Conservation (phyloP, 2,113 vertebrate genomes). For the human (Homo sapiens) region GRCh38 chr5:100890001-100890500, state of each 20-base stretch:
- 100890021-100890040: neutral
- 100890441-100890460: neutral
- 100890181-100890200: neutral
- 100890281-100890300: neutral
- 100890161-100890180: neutral
- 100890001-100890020: neutral
- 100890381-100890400: neutral
- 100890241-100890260: slow-evolving; percentile 9
- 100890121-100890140: slow-evolving; percentile 16
- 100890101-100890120: neutral
- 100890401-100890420: neutral
- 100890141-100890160: neutral
- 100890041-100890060: neutral
- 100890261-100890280: neutral
- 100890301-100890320: neutral
- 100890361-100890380: neutral
- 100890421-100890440: neutral
- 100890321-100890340: slow-evolving; percentile 25
- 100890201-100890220: neutral
- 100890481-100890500: neutral
- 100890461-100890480: neutral
- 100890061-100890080: neutral
- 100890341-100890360: neutral
- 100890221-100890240: neutral
- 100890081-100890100: slow-evolving; percentile 31